A percentile compares a stretch with the other conserved stretches of the same genome.
Evolutionary conservation across 2,888 invertebrate genomes (phyloP).

Genomic region (Temnothorax unifasciatus): DNA sequence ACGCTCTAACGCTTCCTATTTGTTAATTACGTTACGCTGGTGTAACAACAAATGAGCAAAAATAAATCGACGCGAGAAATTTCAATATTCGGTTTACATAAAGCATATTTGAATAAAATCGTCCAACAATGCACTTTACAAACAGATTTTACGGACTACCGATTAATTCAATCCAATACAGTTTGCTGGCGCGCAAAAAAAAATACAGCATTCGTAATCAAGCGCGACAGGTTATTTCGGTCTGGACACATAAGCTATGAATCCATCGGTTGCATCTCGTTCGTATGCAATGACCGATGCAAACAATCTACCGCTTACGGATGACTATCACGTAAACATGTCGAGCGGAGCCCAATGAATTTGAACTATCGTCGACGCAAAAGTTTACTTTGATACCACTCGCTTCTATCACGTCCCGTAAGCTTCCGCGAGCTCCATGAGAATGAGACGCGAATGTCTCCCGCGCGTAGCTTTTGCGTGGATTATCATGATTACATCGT

Average conservation of each 20-base stretch:
- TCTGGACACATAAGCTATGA: slow-evolving; percentile 5
- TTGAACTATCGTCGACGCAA: slow-evolving; percentile 40
- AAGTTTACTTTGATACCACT: slow-evolving; percentile 12
- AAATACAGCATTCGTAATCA: slow-evolving; percentile 4
- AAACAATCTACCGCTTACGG: slow-evolving; percentile 39
- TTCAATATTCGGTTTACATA: not conserved
- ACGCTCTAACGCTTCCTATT: not conserved
- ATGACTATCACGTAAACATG: slow-evolving; percentile 56
- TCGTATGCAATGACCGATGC: slow-evolving; percentile 45
- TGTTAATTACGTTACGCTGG: not conserved
- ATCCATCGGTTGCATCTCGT: slow-evolving; percentile 37
- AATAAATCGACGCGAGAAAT: not conserved
- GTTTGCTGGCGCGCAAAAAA: not conserved
- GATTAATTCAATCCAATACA: slow-evolving; percentile 29
- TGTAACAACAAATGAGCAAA: not conserved
- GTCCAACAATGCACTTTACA: slow-evolving; percentile 16
- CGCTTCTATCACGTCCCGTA: slow-evolving; percentile 6
- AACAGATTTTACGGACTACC: not conserved
- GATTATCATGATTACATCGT: slow-evolving; percentile 30
- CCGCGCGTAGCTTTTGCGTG: not conserved
- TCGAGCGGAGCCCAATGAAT: slow-evolving; percentile 35
- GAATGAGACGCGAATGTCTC: slow-evolving; percentile 30
- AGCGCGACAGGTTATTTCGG: slow-evolving; percentile 32
- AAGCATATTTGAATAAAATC: not conserved
- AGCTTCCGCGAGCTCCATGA: slow-evolving; percentile 23